Base-by-base conservation (phyloP, 2,113 vertebrate genomes). In the Indicator maculatus region DNA sequence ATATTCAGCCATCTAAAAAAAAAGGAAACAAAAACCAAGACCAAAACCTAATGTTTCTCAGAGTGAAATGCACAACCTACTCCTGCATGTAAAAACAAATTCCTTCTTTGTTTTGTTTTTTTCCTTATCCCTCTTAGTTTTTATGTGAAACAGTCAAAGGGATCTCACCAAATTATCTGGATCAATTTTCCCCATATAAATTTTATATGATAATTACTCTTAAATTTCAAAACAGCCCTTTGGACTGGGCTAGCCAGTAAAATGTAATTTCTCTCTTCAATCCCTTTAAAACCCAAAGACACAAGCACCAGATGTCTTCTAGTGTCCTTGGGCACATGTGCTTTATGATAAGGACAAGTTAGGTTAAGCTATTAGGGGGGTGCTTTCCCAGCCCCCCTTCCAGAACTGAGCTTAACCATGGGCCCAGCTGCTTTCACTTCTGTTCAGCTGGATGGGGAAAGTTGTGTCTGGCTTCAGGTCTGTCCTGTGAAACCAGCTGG, bases 181-280 rank as follows among this genome's bases (percentile, higher is more conserved):
- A 81, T 78, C 5, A 2, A 53, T 30, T 93, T 93, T 86, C 71
- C 28, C 36, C 63, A 38, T 70, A 52, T 93, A 90, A 88, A 69
- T 93, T 88, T 59, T 50, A 39, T 69, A 30, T 0, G 9, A 53
- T 93, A 92, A 84, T 6, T 33, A 20, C 52, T 84, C 50, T 88
- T 41, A 56, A 63, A 77, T 87, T 96, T 90, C 58, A 88, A 69
- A 96, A 77, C 78, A 93, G 33, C 10, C 52, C 13, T 41, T 63
- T 74, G 53, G 61, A 27, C 56, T 83, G 50, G 45, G 80, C 88
- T 82, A 95, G 64, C 70, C 56, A 92, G 50, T 36, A 91, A 96
- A 86, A 65, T 47, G 19, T 79, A 73, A 8, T 79, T 96, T 80
- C 31, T 87, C 83, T 87, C 31, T 78, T 92, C 31, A 77, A 88